A percentile compares a stretch with the other conserved stretches of the same genome.
Evolutionary conservation across 2,888 invertebrate genomes (phyloP).

Genomic region (Folsomia candida): DNA sequence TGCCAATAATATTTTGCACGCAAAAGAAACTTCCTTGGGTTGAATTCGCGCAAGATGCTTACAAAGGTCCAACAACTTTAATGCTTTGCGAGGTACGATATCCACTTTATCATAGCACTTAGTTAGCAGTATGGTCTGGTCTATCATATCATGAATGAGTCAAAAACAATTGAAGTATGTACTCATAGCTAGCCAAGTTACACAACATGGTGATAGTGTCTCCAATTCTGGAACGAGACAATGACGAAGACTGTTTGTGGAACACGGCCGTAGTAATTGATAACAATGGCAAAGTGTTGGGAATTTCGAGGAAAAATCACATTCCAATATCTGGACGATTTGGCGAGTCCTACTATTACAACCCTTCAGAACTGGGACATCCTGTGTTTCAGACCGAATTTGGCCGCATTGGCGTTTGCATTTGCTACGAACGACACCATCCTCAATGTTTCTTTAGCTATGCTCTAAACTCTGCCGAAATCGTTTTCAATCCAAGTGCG

Average conservation of each 20-base stretch:
- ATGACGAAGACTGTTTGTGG: slow-evolving; percentile 21
- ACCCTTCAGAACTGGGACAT: slow-evolving; percentile 15
- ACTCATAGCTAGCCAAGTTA: slow-evolving; percentile 21
- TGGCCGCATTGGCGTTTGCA: slow-evolving; percentile 59
- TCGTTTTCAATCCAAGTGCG: slow-evolving; percentile 62
- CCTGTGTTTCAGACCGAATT: slow-evolving; percentile 28
- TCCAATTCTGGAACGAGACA: slow-evolving; percentile 28
- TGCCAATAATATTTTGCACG: slow-evolving; percentile 34
- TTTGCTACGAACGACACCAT: slow-evolving; percentile 62
- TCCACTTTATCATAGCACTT: too few species aligned
- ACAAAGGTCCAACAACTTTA: slow-evolving; percentile 17
- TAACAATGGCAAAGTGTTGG: slow-evolving; percentile 19
- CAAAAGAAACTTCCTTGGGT: slow-evolving; percentile 36
- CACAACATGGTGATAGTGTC: slow-evolving; percentile 34
- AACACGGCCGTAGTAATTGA: slow-evolving; percentile 30
- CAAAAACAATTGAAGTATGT: background rate
- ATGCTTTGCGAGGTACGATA: background rate
- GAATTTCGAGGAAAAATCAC: slow-evolving; percentile 23
- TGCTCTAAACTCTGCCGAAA: slow-evolving; percentile 61
- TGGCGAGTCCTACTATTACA: slow-evolving; percentile 25
- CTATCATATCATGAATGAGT: background rate
- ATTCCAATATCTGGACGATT: slow-evolving; percentile 27
- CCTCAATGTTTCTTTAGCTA: slow-evolving; percentile 62
- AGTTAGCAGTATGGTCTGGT: too few species aligned
- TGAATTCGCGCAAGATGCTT: slow-evolving; percentile 32